Base-by-base conservation (phyloP, 2,113 vertebrate species). In the Nesogale talazaci region DNA sequence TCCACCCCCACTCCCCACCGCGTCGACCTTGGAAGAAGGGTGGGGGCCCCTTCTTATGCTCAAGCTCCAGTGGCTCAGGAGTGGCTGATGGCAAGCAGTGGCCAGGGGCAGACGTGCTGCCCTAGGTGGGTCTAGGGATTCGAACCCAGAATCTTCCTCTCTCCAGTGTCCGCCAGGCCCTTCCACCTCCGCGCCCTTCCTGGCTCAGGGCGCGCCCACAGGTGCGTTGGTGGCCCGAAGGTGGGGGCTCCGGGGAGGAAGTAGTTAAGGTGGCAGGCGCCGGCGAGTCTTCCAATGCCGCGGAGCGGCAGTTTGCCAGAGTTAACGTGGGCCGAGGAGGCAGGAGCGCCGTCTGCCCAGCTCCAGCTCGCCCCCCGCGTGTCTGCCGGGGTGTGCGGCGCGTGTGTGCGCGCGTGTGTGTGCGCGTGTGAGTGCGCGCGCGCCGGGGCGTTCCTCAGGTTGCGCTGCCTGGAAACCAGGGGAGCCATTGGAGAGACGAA, bases 381-480 rank as follows among this genome's bases (percentile, higher is more conserved):
- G 59, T 88, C 93, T 92, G 95, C 77, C 74, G 46, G 94, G 85
- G 93, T 91, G 95, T 92, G 93, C 93, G 29, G 94, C 36, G 92
- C 22, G 77, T n/a, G 63, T 84, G 72, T 40, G 91, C 7, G 89
- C 19, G 75, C 31, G 92, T 77, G 63, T 84, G 72, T 40, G 91
- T 10, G 89, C 19, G 75, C 31, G 92, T 77, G 86, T 74, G 93
- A 65, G 93, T 57, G 93, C 92, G 96, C 95, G 96, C 96, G 95
- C 95, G 94, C 96, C 86, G 65, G 95, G 91, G 95, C 96, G 96
- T 95, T 96, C 96, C 96, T 97, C 96, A 96, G 96, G 96, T 97
- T 95, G 96, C 86, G 96, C 96, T 89, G 96, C 96, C 56, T 96
- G 93, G 96, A 96, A 95, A 95, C 96, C 90, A 25, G 86, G 93